Base-by-base conservation (phyloP, 2,113 vertebrate species). In the Odontophorus gujanensis region DNA sequence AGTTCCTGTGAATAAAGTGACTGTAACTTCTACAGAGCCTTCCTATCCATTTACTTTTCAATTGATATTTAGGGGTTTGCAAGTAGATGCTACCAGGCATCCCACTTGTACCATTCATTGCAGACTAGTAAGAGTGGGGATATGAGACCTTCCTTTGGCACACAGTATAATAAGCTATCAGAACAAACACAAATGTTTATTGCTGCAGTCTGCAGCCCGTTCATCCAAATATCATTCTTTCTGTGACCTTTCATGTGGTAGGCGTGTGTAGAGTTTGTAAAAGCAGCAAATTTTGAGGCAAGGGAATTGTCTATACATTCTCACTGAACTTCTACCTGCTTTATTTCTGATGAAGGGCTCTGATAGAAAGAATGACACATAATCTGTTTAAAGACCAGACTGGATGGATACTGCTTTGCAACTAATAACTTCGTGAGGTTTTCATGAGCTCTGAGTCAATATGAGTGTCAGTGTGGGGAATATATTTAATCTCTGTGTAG, bases 31-130 rank as follows among this genome's bases (percentile, higher is more conserved):
- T 71, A 2, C 22, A 42, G 30, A 17, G 47, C 25, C 20, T 75
- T 84, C 75, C 47, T 67, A 40, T 51, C 61, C 47, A 20, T 74
- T 87, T 89, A 38, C n/a, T 78, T 63, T 66, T 28, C 45, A 66
- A 13, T 10, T 47, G 28, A 51, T 51, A 28, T 0, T 1, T 30
- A 30, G 18, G 8, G 0, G 0, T 63, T 83, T 73, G 8, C 36
- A 59, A 50, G 8, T 11, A 71, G 30, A 21, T 58, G 38, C 76
- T 73, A 30, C 28, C 72, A 69, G 65, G 43, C 77, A 51, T n/a
- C n/a, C 1, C 1, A 3, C 73, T 61, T 42, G 26, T 17, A 48
- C 34, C 8, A 2, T 59, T 94, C 30, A 40, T 57, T 87, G 69
- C 38, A 1, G 2, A 75, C 17, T 6, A 85, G n/a, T 38, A 81